Conservation (phyloP, 2,797 vertebrate species). For the Mus spretus region DNA sequence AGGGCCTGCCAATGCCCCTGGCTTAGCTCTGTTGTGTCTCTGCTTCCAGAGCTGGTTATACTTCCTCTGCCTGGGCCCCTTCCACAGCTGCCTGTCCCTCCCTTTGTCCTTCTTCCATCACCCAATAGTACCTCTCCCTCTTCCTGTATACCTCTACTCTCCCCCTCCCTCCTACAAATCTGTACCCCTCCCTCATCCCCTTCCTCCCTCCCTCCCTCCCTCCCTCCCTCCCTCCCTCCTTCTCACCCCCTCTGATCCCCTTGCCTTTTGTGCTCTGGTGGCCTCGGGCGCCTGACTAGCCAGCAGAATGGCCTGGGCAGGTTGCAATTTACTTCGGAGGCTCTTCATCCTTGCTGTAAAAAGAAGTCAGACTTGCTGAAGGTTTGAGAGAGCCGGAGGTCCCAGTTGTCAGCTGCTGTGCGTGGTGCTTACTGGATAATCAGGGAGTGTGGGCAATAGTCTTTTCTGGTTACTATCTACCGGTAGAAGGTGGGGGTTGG, state of each 20-base stretch:
- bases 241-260: neutral
- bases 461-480: neutral
- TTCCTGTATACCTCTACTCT: neutral
- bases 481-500: neutral
- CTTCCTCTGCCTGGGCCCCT: neutral
- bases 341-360: neutral
- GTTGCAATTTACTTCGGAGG: neutral
- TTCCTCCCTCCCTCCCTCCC: too few species aligned
- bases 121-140: too few species aligned
- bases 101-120: neutral
- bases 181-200: too few species aligned
- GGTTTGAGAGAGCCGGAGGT: fast-evolving
- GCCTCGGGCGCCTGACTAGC: neutral
- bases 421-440: neutral
- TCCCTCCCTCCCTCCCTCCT: too few species aligned
- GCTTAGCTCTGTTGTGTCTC: neutral
- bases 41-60: neutral
- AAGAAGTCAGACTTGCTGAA: neutral
- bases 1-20: neutral
- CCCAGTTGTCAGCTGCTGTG: fast-evolving
- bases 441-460: neutral
- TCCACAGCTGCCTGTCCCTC: neutral
- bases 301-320: neutral
- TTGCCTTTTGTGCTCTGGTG: neutral
- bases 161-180: neutral